phyloP scores from a whole-genome alignment of 2,797 vertebrate species.

The Phoxinus dragarum region DNA sequence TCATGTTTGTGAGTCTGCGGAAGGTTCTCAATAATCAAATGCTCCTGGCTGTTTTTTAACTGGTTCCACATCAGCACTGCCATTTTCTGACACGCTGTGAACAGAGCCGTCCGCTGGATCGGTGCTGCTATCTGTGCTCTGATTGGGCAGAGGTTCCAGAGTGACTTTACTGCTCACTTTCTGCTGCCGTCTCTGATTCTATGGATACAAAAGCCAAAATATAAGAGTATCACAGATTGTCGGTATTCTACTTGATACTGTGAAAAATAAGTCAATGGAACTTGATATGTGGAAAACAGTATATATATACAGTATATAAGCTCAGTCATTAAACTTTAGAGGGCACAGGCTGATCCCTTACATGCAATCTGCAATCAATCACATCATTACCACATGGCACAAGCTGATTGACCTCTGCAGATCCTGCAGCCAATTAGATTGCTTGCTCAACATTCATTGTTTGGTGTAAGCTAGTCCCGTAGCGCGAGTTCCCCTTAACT shows the following conservation, averaged over 20 bases:
- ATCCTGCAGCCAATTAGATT: no score
- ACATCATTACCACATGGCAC: no score
- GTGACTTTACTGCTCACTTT: conserved; percentile 82
- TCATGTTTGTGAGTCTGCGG: conserved; percentile 43
- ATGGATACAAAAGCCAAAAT: conserved; percentile 35
- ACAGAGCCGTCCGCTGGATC: conserved; percentile 54
- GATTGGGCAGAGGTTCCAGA: conserved; percentile 68
- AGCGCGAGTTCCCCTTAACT: no score
- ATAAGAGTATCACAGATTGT: background rate
- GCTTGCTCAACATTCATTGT: no score
- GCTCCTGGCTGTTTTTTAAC: conserved; percentile 52
- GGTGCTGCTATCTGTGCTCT: conserved; percentile 59
- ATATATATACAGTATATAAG: no score
- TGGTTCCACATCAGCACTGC: conserved; percentile 53
- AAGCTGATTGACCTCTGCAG: no score
- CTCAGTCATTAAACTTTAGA: no score
- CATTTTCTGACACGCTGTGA: conserved; percentile 51
- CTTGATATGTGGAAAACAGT: background rate
- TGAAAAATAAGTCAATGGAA: background rate
- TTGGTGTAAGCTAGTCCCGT: no score
- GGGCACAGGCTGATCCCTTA: no score
- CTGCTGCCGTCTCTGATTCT: conserved; percentile 91
- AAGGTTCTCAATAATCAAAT: conserved; percentile 56
- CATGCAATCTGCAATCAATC: no score
- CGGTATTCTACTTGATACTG: background rate